These are phyloP conservation scores for Gymnosoma rotundatum DNA, from an alignment of 2,888 invertebrate genomes.

Conservation along the genomic window DNA sequence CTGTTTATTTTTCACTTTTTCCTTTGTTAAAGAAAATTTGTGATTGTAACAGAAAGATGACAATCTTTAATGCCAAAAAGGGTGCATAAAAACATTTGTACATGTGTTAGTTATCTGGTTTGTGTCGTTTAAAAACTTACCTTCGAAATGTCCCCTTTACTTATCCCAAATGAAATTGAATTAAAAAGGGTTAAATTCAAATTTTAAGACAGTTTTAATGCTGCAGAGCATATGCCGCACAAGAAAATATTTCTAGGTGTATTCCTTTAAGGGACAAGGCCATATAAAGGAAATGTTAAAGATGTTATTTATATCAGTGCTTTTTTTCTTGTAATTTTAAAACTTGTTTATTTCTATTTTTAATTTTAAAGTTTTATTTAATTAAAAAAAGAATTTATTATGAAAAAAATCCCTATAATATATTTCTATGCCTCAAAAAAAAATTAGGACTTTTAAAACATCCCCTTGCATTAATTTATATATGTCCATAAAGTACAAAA, in stretches of 20 bases:
- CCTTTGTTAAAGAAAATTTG: constrained; percentile 54
- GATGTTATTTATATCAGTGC: too few species aligned
- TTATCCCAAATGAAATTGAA: constrained; percentile 12
- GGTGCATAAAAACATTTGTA: constrained; percentile 4
- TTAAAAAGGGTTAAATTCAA: constrained; percentile 60
- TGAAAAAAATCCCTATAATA: too few species aligned
- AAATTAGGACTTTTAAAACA: too few species aligned
- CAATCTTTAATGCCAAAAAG: constrained; percentile 51
- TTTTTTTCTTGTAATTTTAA: too few species aligned
- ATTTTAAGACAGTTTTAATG: constrained; percentile 16
- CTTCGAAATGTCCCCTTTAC: constrained; percentile 33
- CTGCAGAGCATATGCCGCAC: constrained; percentile 34
- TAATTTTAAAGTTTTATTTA: too few species aligned
- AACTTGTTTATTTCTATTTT: too few species aligned
- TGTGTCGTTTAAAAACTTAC: neutral
- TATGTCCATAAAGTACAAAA: too few species aligned
- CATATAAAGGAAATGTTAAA: too few species aligned
- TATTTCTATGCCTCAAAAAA: too few species aligned
- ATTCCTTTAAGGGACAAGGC: constrained; percentile 21
- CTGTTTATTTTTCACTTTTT: constrained; percentile 3
- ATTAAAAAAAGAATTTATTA: too few species aligned
- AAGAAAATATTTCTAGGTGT: constrained; percentile 14
- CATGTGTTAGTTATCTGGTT: neutral
- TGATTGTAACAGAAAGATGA: constrained; percentile 40
- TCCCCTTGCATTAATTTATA: too few species aligned